Evolutionary conservation across 2,113 vertebrate genomes (phyloP), one percentile per base, ranked within the genome.

Genomic region (Fukomys damarensis): DNA sequence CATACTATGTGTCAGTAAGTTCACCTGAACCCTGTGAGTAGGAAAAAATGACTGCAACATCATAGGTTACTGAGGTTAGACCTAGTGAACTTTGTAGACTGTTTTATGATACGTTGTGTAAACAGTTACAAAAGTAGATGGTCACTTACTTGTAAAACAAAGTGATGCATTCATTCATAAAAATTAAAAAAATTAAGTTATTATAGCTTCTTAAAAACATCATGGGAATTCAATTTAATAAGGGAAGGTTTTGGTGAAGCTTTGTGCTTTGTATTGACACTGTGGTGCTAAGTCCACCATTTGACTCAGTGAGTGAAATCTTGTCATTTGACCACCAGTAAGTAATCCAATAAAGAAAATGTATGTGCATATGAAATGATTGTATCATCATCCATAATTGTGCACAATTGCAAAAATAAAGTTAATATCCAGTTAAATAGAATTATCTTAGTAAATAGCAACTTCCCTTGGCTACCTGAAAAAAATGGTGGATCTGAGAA

Each of bases 241-340:
- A 46, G 8, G 6, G 30, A 19, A 85, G 49, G 32, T 17, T n/a
- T 9, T 41, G 32, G 66, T 30, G 10, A 96, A 91, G 5, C 41
- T 41, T 80, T 52, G 35, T 82, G 20, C 26, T 41, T 56, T 46
- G 19, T 68, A 35, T 65, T 92, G 49, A 79, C 54, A 86, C 1
- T 5, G 3, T 92, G 52, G 89, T 68, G 24, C 20, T 56, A 89
- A 20, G 16, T 72, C 32, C 83, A 54, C 30, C 32, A 20, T 94
- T 89, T 91, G 65, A 94, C 77, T 86, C 41, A 46, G 22, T 88
- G 83, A 94, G 79, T 66, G 76, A 92, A 91, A 79, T 54, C 65
- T 91, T 95, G 66, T 59, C 46, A 81, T 77, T 92, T 89, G 74
- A 74, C 83, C 6, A 43, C 24, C 41, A 66, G 28, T 58, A 80